These are phyloP conservation scores for Ophiothrix spiculata DNA, from an alignment of 35 echinoderm and acorn worm genomes.

Conservation along the genomic window DNA sequence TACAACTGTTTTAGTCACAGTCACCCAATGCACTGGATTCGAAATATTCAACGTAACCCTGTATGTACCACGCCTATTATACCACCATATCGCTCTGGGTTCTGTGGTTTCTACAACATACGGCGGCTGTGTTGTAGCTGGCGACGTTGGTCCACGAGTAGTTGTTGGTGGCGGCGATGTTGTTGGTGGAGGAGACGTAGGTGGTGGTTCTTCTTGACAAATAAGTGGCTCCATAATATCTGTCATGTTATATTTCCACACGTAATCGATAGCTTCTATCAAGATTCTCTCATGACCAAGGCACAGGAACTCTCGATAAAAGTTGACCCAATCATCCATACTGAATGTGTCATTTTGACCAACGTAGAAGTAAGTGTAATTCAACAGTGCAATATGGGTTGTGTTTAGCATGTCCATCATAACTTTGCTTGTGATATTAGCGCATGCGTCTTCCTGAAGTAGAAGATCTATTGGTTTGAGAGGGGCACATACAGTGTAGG, in stretches of 20 bases:
- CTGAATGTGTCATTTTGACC: slow-evolving; percentile 44
- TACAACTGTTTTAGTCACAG: slow-evolving; percentile 57
- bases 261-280: not conserved
- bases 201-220: slow-evolving; percentile 19
- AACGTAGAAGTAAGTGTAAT: slow-evolving; percentile 47
- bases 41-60: slow-evolving; percentile 82
- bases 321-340: slow-evolving; percentile 17
- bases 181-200: slow-evolving; percentile 14
- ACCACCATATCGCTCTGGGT: slow-evolving; percentile 82
- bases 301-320: not conserved
- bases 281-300: not conserved
- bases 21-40: slow-evolving; percentile 81
- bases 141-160: slow-evolving; percentile 31
- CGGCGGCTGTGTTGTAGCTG: slow-evolving; percentile 38
- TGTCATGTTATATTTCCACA: not conserved
- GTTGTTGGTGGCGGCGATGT: slow-evolving; percentile 21
- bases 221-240: not conserved
- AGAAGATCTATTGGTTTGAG: not conserved
- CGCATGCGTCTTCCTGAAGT: not conserved
- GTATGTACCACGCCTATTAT: slow-evolving; percentile 64
- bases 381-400: slow-evolving; percentile 29
- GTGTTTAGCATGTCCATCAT: slow-evolving; percentile 10
- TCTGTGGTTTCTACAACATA: slow-evolving; percentile 73
- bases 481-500: not conserved
- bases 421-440: not conserved